Evolutionary conservation across 2,113 vertebrate genomes (phyloP).

Genomic region (Rhinoptilus africanus): DNA sequence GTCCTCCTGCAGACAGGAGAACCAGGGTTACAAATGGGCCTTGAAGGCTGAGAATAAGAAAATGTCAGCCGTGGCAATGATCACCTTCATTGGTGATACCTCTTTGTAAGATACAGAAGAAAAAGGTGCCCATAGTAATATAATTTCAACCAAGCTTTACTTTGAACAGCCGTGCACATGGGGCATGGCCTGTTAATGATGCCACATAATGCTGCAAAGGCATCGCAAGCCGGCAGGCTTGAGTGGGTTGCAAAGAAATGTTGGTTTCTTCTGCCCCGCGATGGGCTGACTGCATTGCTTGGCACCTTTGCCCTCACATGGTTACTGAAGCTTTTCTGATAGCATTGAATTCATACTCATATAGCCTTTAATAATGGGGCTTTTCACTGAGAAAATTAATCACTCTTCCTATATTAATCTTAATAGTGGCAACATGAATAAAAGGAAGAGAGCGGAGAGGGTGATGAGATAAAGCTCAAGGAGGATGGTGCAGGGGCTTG

Average conservation of each 20-base stretch:
- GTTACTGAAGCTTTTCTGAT: neutral
- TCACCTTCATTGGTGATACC: accelerated
- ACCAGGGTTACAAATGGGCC: accelerated
- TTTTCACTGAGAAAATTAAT: neutral
- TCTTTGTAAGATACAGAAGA: neutral
- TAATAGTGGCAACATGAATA: neutral
- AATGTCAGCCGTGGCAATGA: neutral
- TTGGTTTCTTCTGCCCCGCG: neutral
- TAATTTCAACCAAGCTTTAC: neutral
- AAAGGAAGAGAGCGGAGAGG: neutral
- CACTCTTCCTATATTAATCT: neutral
- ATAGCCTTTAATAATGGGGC: neutral
- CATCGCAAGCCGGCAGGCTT: neutral
- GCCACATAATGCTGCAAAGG: neutral
- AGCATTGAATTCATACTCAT: neutral
- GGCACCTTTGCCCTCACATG: accelerated
- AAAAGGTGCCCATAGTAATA: accelerated
- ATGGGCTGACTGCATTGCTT: accelerated
- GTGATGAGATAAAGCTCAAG: neutral
- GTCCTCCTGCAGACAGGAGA: neutral
- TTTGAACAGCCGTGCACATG: neutral
- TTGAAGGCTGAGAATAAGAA: neutral
- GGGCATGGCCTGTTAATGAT: neutral
- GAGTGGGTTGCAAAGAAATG: neutral
- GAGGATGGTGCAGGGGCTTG: neutral